phyloP scores from a whole-genome alignment of 2,113 vertebrate species.

The Corynorhinus townsendii region DNA sequence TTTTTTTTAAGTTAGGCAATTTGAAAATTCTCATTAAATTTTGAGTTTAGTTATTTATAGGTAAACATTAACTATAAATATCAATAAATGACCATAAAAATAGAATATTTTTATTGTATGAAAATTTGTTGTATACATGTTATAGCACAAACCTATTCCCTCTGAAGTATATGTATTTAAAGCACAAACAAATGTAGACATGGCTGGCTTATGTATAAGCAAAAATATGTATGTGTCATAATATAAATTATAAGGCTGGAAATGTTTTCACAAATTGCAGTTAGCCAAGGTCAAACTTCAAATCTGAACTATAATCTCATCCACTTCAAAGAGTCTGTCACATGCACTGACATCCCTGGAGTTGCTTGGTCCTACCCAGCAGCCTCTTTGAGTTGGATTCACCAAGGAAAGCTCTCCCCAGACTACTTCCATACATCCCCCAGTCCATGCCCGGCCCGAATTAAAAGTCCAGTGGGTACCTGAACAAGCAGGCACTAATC shows the following conservation, averaged over 20 bases:
- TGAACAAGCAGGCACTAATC: neutral
- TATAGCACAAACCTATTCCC: neutral
- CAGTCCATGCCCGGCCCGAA: rapidly evolving
- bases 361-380: neutral
- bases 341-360: neutral
- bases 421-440: neutral
- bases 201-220: neutral
- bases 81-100: neutral
- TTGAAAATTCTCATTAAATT: neutral
- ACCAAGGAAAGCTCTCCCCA: neutral
- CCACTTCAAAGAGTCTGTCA: neutral
- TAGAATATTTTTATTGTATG: neutral
- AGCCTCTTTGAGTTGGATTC: neutral
- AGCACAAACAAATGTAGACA: neutral
- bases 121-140: neutral
- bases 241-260: neutral
- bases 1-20: neutral
- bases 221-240: neutral
- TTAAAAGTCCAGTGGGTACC: neutral
- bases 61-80: neutral
- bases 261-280: neutral
- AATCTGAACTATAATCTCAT: neutral
- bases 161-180: neutral
- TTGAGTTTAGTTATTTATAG: neutral
- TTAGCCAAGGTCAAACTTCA: neutral